These are phyloP conservation scores for Phenganax subtilis DNA, from an alignment of 92 coral and sea anemone genomes.

Conservation along the genomic window DNA sequence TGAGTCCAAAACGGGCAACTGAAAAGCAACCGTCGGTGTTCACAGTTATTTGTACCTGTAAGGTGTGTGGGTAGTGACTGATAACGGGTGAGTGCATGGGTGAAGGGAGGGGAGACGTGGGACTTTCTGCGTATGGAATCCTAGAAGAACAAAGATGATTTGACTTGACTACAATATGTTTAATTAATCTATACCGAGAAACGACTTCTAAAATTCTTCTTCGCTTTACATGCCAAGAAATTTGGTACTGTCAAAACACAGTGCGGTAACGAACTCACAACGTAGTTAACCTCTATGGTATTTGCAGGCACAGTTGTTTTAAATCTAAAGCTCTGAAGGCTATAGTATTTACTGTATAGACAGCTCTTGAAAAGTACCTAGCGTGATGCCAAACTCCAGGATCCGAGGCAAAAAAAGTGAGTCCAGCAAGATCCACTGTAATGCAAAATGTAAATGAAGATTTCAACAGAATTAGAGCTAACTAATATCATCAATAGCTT, in stretches of 20 bases:
- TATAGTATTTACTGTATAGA: not conserved
- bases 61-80: conserved; percentile 28
- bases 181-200: no score
- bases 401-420: conserved; percentile 66
- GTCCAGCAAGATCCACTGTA: conserved; percentile 61
- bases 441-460: conserved; percentile 32
- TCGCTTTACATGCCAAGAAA: no score
- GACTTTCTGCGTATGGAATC: conserved; percentile 39
- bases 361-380: conserved; percentile 57
- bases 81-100: conserved; percentile 54
- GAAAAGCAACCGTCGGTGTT: not conserved
- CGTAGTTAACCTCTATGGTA: no score
- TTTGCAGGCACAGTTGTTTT: no score
- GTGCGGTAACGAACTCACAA: no score
- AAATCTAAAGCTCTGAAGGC: no score
- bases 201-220: no score
- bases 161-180: not conserved
- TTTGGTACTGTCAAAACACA: no score
- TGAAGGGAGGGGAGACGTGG: conserved; percentile 59
- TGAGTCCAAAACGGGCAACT: not conserved
- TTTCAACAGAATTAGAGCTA: not conserved
- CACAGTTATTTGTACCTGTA: conserved; percentile 24
- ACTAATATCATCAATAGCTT: no score
- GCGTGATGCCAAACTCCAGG: conserved; percentile 66
- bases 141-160: not conserved